Conservation (phyloP, 2,888 invertebrate genomes). For the Aquatica leii region DNA sequence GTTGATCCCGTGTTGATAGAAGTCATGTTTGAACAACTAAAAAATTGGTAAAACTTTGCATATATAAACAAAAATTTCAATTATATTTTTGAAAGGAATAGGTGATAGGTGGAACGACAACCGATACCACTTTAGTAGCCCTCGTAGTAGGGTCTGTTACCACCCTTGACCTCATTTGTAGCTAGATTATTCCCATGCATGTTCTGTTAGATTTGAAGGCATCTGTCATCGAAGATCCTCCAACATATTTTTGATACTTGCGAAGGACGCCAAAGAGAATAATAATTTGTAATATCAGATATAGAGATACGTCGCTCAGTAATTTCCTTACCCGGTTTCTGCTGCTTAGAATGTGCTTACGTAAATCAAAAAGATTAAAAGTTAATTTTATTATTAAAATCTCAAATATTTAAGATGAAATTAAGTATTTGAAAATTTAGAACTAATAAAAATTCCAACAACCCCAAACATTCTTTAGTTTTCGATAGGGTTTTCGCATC, state of each 20-base stretch:
- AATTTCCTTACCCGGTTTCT: background rate
- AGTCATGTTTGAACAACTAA: slow-evolving; percentile 14
- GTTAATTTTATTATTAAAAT: background rate
- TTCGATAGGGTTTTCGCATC: slow-evolving; percentile 9
- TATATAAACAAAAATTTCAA: background rate
- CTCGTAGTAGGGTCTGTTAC: slow-evolving; percentile 2
- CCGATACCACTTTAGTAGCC: slow-evolving; percentile 1
- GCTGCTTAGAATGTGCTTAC: no score
- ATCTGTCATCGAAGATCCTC: slow-evolving; percentile 27
- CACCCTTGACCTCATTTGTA: slow-evolving; percentile 24
- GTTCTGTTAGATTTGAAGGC: slow-evolving; percentile 24
- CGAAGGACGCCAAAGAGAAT: slow-evolving; percentile 13
- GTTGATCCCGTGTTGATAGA: slow-evolving; percentile 24
- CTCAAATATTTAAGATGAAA: slow-evolving; percentile 1
- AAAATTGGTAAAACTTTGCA: slow-evolving; percentile 6
- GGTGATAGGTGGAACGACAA: background rate
- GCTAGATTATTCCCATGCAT: slow-evolving; percentile 28
- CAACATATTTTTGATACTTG: slow-evolving; percentile 19
- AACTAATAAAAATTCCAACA: slow-evolving; percentile 12
- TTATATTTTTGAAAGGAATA: background rate
- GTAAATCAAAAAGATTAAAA: no score
- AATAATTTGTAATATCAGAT: background rate
- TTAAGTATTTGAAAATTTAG: slow-evolving; percentile 12
- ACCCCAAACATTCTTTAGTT: slow-evolving; percentile 9
- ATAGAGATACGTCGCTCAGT: background rate